Conservation (phyloP, 2,797 vertebrate species). For the Centropyge bicolor region DNA sequence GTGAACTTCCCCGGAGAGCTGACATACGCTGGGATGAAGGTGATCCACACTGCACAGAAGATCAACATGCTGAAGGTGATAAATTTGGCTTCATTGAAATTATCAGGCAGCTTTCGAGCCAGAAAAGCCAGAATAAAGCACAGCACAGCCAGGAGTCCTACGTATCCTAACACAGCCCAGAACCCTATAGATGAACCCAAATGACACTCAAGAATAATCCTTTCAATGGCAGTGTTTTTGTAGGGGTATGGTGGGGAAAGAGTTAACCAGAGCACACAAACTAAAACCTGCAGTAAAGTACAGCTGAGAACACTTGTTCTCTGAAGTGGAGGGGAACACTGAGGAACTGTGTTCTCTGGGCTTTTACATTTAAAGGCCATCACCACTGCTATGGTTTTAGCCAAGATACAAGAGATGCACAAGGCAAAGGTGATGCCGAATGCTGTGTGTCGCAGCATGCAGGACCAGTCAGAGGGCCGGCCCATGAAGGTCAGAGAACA, state of each 20-base stretch:
- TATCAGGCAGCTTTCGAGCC: conserved; percentile 83
- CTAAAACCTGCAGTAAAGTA: conserved; percentile 78
- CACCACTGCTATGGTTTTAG: conserved; percentile 82
- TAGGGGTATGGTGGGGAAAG: conserved; percentile 77
- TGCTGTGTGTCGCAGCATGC: conserved; percentile 80
- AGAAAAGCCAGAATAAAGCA: conserved; percentile 83
- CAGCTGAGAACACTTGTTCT: conserved; percentile 78
- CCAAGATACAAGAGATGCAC: conserved; percentile 83
- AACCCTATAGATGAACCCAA: conserved; percentile 82
- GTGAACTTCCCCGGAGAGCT: conserved; percentile 86
- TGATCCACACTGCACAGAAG: conserved; percentile 84
- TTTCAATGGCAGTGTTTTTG: conserved; percentile 75
- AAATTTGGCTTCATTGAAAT: conserved; percentile 86
- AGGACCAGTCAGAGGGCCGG: conserved; percentile 79
- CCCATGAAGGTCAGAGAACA: conserved; percentile 83
- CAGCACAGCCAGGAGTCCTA: conserved; percentile 78
- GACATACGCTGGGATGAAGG: conserved; percentile 85
- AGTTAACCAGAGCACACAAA: conserved; percentile 80
- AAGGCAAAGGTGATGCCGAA: conserved; percentile 83
- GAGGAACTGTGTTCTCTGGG: conserved; percentile 65
- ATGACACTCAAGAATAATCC: conserved; percentile 82
- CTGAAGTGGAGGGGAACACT: conserved; percentile 79
- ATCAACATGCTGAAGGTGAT: conserved; percentile 86
- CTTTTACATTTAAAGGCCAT: conserved; percentile 80
- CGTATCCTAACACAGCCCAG: conserved; percentile 81